Conservation (phyloP, 2,113 vertebrate genomes). For the Piliocolobus tephrosceles region DNA sequence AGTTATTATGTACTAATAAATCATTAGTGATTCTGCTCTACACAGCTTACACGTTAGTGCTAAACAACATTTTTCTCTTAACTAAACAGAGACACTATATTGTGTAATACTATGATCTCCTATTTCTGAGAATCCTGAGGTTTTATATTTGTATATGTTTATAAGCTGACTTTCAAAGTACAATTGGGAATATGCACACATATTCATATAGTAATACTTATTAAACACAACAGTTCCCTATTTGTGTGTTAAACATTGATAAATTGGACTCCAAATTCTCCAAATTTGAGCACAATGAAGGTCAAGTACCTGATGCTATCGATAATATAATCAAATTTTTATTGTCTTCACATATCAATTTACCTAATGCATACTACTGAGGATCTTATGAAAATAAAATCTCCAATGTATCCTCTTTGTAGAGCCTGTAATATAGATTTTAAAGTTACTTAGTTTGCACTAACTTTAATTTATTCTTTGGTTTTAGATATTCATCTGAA, state of each 20-base stretch:
- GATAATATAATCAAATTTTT: background rate
- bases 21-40: background rate
- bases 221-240: background rate
- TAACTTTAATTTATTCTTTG: background rate
- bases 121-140: background rate
- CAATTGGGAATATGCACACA: background rate
- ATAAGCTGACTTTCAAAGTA: conserved; percentile 28
- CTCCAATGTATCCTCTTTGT: background rate
- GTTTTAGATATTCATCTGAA: background rate
- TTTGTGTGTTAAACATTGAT: background rate
- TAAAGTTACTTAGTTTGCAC: background rate
- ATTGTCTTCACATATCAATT: background rate
- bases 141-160: background rate
- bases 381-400: background rate
- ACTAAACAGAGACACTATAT: background rate
- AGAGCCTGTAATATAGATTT: background rate
- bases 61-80: background rate
- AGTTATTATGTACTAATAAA: background rate
- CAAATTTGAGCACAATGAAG: background rate
- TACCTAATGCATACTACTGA: background rate
- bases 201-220: background rate
- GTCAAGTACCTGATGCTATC: background rate
- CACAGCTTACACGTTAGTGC: background rate
- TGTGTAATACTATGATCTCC: background rate
- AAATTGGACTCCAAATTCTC: conserved; percentile 15